Base-by-base conservation (phyloP, 1,140 invertebrate species). In the Drosophila hydei region DNA sequence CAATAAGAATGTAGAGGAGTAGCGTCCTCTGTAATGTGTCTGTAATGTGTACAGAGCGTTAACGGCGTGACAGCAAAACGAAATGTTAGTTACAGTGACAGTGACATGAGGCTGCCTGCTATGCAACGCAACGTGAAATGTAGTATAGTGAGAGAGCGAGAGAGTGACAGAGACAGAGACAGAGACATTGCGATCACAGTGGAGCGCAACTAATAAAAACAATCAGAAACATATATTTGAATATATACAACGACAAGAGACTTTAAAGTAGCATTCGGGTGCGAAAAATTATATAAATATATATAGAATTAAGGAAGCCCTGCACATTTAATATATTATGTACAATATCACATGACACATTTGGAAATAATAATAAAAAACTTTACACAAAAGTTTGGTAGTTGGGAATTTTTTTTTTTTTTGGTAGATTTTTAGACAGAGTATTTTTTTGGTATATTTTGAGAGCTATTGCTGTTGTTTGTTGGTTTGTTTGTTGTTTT, bases 301-400 rank as follows among this genome's bases (percentile, higher is more conserved):
- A 51, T 56, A 54, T 12, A 27, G 40, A 33, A 42, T 52, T 25
- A 27, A 21, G 38, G 8, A 65, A 67, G 47, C 52, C 69, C 69
- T 52, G 61, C 43, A 72, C 77, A 64, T 25, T 61, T 52, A 38
- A 42, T 8, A 64, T 61, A 67, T 33, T 62, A 72, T 55, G 19
- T 58, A 74, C 42, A 38, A 36, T 45, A 64, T 74, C 64, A 83
- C 62, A 78, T 45, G 63, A 36, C 38, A 72, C 63, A 61, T 45
- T 51, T 56, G n/a, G 5, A 70, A 58, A 48, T 48, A 47, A 45
- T 55, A 56, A 33, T 11, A 2, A 33, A 16, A 60, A 75, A 64
- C 58, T 83, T 72, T 83, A 70, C 72, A 83, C 59, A 84, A 84
- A 79, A 72, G 18, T 51, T 76, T 59, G 69, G 62, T 70, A 63